These are phyloP conservation scores for Danio kyathit DNA, from an alignment of 2,797 vertebrate species.

Conservation along the genomic window DNA sequence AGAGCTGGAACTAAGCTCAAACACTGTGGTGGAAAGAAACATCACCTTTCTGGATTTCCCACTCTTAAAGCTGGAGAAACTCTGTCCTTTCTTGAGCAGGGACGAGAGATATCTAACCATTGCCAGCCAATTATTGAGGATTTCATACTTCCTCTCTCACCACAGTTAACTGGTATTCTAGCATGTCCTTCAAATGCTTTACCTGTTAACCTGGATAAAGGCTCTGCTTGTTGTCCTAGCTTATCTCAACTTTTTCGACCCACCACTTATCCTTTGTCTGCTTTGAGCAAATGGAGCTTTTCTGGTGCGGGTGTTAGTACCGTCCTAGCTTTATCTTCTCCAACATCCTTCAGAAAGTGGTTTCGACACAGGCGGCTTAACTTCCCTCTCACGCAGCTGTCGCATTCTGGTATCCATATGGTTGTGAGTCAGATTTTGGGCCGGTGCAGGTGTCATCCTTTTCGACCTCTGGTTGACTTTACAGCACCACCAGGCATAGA, in stretches of 20 bases:
- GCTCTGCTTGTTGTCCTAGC: conserved; percentile 2
- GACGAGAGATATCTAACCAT: not conserved
- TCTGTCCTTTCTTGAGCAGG: conserved; percentile 33
- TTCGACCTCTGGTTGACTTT: conserved; percentile 75
- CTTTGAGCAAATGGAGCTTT: conserved; percentile 52
- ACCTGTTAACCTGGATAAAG: conserved; percentile 3
- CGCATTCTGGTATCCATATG: conserved; percentile 77
- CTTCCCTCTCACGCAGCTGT: conserved; percentile 64
- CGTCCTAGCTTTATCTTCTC: conserved; percentile 81
- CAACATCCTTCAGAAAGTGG: conserved; percentile 81
- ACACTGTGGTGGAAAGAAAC: conserved; percentile 46
- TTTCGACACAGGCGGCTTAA: conserved; percentile 73
- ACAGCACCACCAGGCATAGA: conserved; percentile 77
- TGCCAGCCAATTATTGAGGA: conserved; percentile 50
- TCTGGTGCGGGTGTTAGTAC: conserved; percentile 80
- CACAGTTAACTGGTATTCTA: not conserved
- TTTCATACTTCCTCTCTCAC: not conserved
- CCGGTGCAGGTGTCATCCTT: conserved; percentile 75
- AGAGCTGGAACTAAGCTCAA: conserved; percentile 47
- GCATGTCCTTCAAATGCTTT: not conserved
- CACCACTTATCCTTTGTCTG: not conserved
- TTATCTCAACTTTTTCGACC: conserved; percentile 43
- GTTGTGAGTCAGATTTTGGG: conserved; percentile 75
- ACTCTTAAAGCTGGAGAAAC: conserved; percentile 32
- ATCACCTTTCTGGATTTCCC: conserved; percentile 3